phyloP scores from a whole-genome alignment of 2,113 vertebrate species.

The Raja brachyura region DNA sequence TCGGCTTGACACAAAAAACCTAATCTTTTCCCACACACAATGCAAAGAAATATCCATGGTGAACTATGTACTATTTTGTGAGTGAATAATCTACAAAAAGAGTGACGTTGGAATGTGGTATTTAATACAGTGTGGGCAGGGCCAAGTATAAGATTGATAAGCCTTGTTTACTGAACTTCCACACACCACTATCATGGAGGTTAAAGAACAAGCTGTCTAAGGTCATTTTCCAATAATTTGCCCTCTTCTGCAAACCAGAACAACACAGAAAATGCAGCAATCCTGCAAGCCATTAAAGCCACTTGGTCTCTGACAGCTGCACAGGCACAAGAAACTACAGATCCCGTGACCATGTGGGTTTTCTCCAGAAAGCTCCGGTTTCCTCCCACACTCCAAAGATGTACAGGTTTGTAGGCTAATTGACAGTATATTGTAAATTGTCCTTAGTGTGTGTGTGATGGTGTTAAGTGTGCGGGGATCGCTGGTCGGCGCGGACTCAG shows the following conservation, averaged over 20 bases:
- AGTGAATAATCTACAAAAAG: not conserved
- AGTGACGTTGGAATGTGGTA: not conserved
- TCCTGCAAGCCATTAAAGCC: not conserved
- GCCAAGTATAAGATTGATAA: conserved; percentile 4
- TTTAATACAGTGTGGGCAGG: conserved; percentile 23
- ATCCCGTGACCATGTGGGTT: too few species aligned
- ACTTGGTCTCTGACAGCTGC: too few species aligned
- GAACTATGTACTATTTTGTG: not conserved
- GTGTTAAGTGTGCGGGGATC: too few species aligned
- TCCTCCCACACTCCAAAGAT: too few species aligned
- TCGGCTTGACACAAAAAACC: not conserved
- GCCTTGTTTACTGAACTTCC: conserved; percentile 18
- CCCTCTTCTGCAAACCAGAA: not conserved
- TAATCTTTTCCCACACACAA: conserved; percentile 17
- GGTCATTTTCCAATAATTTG: not conserved
- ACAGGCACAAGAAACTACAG: too few species aligned
- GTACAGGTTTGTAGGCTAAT: too few species aligned
- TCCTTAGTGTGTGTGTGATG: too few species aligned
- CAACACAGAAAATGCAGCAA: not conserved
- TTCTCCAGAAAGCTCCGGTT: too few species aligned
- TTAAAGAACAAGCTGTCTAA: not conserved
- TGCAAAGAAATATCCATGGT: not conserved
- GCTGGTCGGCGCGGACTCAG: too few species aligned
- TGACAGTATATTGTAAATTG: too few species aligned
- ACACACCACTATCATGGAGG: not conserved